Evolutionary conservation across 2,888 invertebrate species (phyloP).

Genomic region (Synergus umbraculus): DNA sequence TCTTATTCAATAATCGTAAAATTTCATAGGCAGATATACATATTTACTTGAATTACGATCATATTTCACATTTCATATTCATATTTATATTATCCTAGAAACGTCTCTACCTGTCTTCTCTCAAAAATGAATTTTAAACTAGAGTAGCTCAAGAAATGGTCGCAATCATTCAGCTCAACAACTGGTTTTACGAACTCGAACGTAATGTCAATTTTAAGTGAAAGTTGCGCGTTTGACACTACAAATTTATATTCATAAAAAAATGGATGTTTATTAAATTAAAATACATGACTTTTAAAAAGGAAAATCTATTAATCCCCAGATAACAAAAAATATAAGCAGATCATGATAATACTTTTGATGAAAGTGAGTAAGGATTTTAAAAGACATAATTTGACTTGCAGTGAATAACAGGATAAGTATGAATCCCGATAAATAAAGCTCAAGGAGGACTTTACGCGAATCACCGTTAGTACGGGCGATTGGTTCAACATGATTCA

Average conservation of each 20-base stretch:
- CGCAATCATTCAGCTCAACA: neutral
- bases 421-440: neutral
- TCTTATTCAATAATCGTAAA: neutral
- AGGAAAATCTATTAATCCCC: too few relatives aligned
- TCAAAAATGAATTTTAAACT: neutral
- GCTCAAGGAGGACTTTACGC: constrained; percentile 53
- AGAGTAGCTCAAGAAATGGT: neutral
- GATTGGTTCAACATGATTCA: constrained; percentile 55
- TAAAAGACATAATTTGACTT: neutral
- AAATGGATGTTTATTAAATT: neutral
- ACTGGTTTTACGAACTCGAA: constrained; percentile 5
- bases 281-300: too few relatives aligned
- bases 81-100: neutral
- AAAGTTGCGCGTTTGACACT: constrained; percentile 10
- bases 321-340: too few relatives aligned
- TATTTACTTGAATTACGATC: neutral
- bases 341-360: neutral
- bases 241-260: neutral
- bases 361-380: neutral
- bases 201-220: constrained; percentile 16
- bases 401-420: neutral
- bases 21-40: neutral
- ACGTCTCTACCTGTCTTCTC: neutral
- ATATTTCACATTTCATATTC: neutral
- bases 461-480: constrained; percentile 62